Conservation (phyloP, 2,113 vertebrate genomes). For the Psophia crepitans region DNA sequence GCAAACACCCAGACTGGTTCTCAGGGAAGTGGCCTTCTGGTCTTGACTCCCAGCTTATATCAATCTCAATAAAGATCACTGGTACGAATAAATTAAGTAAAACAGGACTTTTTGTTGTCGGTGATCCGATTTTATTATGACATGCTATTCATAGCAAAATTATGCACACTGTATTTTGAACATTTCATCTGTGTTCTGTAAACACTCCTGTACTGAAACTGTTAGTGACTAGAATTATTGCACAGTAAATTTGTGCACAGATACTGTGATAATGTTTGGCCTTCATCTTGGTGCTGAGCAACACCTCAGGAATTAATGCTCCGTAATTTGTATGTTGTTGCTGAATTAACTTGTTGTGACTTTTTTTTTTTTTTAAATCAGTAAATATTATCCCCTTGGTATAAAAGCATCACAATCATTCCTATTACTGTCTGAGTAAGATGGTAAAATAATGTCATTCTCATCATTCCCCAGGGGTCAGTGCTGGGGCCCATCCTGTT, state of each 20-base stretch:
- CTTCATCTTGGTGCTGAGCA: slow-evolving; percentile 15
- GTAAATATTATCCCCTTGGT: background rate
- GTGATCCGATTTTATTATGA: background rate
- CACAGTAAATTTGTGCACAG: background rate
- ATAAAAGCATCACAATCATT: background rate
- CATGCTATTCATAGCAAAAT: background rate
- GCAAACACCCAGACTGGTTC: background rate
- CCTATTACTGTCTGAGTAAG: background rate
- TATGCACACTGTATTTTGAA: background rate
- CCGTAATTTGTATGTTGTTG: slow-evolving; percentile 26
- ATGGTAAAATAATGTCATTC: background rate
- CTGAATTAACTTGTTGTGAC: slow-evolving; percentile 39
- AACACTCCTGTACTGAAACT: background rate
- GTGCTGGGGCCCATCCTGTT: too few species aligned
- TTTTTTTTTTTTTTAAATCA: slow-evolving; percentile 9
- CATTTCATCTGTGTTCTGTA: background rate
- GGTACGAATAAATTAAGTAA: background rate
- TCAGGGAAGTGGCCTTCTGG: background rate
- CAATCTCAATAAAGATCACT: background rate
- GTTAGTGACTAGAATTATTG: background rate
- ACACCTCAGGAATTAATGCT: background rate
- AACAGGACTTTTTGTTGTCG: background rate
- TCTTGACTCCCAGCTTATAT: background rate
- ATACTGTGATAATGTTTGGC: background rate
- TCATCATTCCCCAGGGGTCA: too few species aligned